phyloP scores from a whole-genome alignment of 2,113 vertebrate species.

The Hylia prasina region DNA sequence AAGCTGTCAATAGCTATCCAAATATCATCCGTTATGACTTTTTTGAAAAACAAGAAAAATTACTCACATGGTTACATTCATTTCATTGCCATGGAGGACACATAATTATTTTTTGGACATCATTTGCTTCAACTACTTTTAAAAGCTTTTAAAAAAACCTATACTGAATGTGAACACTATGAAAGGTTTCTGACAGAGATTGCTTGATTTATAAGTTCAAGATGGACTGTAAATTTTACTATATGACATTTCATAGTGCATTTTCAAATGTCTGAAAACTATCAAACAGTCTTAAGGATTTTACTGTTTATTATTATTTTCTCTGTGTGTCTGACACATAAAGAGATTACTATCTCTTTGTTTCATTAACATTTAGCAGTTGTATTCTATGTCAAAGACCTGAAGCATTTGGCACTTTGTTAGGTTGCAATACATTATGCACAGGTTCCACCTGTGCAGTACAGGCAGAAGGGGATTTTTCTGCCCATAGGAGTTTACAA shows the following conservation, averaged over 20 bases:
- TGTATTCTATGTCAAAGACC: background rate
- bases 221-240: background rate
- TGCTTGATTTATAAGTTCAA: background rate
- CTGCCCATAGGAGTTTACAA: background rate
- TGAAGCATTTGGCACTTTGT: background rate
- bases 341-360: background rate
- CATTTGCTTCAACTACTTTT: background rate
- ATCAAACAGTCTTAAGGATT: background rate
- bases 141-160: background rate
- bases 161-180: background rate
- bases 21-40: background rate
- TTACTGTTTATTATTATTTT: background rate
- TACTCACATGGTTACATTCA: rapidly evolving
- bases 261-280: background rate
- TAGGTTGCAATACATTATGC: background rate
- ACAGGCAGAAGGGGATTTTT: background rate
- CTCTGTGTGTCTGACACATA: background rate
- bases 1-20: background rate
- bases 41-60: background rate
- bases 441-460: background rate
- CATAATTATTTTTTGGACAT: background rate
- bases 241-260: background rate
- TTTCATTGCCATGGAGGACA: background rate
- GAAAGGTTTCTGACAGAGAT: background rate
- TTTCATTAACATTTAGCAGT: background rate